Evolutionary conservation across 2,888 invertebrate genomes (phyloP), one percentile per base, ranked within the genome.

Genomic region (Linnaemya tessellans): DNA sequence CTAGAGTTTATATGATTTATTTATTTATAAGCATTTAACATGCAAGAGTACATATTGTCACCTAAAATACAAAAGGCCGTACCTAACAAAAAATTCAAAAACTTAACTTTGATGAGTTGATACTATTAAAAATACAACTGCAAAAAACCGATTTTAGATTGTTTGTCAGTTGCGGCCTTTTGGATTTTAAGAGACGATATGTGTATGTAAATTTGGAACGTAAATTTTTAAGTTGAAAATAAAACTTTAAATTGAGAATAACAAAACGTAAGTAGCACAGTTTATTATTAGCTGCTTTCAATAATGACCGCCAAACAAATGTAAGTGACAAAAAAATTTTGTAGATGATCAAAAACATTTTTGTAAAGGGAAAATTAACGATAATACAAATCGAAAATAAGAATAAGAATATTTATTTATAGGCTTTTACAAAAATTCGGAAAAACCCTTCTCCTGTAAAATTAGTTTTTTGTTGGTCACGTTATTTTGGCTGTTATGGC

Each of bases 221-320:
- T 51, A 51, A 51, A 51, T 18, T 51, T 51, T 51, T 51, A 51
- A 51, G 49, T 51, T 20, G 49, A 51, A n/a, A n/a, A n/a, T n/a
- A n/a, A n/a, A n/a, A n/a, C n/a, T n/a, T n/a, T n/a, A n/a, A n/a
- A n/a, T n/a, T n/a, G n/a, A n/a, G 18, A 51, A 51, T 51, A 18
- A 51, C 8, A 20, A 51, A 51, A 51, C 49, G 49, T 51, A 51
- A 51, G 49, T 51, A 51, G 20, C 20, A 51, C n/a, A 51, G 2
- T 49, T 49, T 43, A 43, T 43, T 43, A 43, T 43, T 43, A 43
- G 11, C 43, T 43, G 43, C 13, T 43, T 43, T n/a, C n/a, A n/a
- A n/a, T n/a, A n/a, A n/a, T n/a, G n/a, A n/a, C n/a, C n/a, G n/a
- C n/a, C n/a, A n/a, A n/a, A 43, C 43, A 13, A 43, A 13, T 1